phyloP scores from a whole-genome alignment of 1,140 invertebrate genomes.

The Mya arenaria region DNA sequence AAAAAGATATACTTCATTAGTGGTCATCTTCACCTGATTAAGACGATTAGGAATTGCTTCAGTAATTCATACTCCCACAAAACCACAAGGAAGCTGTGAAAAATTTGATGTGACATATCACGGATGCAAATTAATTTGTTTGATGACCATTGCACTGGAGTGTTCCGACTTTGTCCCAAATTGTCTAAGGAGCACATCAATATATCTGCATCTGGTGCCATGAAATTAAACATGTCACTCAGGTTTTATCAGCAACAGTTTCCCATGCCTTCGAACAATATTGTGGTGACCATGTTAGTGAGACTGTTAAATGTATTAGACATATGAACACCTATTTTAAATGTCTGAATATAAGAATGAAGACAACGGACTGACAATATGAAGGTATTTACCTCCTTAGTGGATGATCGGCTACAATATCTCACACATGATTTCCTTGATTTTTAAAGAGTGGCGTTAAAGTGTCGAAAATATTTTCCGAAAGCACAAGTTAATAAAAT shows the following conservation, averaged over 20 bases:
- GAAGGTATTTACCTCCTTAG: not conserved
- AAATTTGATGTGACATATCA: conserved; percentile 48
- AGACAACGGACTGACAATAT: not conserved
- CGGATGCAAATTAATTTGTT: conserved; percentile 57
- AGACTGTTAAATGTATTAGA: conserved; percentile 50
- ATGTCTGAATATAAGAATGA: conserved; percentile 17
- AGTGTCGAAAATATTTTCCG: not conserved
- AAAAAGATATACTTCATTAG: conserved; percentile 3
- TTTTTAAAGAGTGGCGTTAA: not conserved
- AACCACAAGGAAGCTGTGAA: conserved; percentile 44
- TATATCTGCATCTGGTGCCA: conserved; percentile 9
- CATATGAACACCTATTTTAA: conserved; percentile 55
- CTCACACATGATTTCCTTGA: not conserved
- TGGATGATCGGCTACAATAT: conserved; percentile 21
- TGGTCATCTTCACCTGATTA: not conserved
- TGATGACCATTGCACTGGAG: conserved; percentile 47
- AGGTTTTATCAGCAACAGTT: conserved; percentile 40
- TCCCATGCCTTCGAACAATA: conserved; percentile 15
- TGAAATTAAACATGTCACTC: conserved; percentile 45
- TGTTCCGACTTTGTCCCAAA: conserved; percentile 46
- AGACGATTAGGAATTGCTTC: conserved; percentile 3
- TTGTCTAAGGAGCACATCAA: conserved; percentile 42
- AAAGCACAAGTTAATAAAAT: conserved; percentile 17
- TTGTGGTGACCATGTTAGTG: not conserved
- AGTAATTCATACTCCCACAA: conserved; percentile 1